Percentiles rank a stretch among this genome's conserved stretches.
Conservation (phyloP, 2,888 invertebrate species). For the Arctia plantaginis region DNA sequence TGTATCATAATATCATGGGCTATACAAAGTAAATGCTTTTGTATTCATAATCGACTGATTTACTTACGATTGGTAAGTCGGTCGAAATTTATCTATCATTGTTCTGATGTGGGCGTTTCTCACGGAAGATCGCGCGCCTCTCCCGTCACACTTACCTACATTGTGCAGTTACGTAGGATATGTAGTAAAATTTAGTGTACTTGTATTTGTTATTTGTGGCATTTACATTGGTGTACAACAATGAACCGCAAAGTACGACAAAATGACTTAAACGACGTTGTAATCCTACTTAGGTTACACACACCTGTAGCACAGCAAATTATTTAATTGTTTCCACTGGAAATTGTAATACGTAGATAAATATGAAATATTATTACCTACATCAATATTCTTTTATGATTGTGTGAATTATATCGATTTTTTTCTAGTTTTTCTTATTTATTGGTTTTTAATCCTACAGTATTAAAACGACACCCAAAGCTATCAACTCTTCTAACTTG, state of each 20-base stretch:
- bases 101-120: slow-evolving; percentile 63
- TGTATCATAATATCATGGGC: not conserved
- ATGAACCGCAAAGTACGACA: slow-evolving; percentile 12
- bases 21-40: not conserved
- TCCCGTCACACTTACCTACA: slow-evolving; percentile 74
- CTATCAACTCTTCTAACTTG: not conserved
- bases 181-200: slow-evolving; percentile 52
- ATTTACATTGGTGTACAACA: slow-evolving; percentile 33
- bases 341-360: not conserved
- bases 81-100: slow-evolving; percentile 63
- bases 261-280: slow-evolving; percentile 3
- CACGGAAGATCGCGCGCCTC: slow-evolving; percentile 72
- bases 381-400: not conserved
- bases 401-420: not conserved
- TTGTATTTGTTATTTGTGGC: slow-evolving; percentile 48
- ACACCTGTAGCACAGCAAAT: not conserved
- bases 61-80: slow-evolving; percentile 45
- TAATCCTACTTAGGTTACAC: not conserved
- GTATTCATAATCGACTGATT: slow-evolving; percentile 34
- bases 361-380: not conserved
- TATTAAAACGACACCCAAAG: not conserved
- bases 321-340: not conserved
- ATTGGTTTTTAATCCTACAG: not conserved
- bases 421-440: not conserved
- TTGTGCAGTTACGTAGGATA: slow-evolving; percentile 56